Evolutionary conservation across 1,140 invertebrate genomes (phyloP).

Genomic region (Cyphomyrmex costatus): DNA sequence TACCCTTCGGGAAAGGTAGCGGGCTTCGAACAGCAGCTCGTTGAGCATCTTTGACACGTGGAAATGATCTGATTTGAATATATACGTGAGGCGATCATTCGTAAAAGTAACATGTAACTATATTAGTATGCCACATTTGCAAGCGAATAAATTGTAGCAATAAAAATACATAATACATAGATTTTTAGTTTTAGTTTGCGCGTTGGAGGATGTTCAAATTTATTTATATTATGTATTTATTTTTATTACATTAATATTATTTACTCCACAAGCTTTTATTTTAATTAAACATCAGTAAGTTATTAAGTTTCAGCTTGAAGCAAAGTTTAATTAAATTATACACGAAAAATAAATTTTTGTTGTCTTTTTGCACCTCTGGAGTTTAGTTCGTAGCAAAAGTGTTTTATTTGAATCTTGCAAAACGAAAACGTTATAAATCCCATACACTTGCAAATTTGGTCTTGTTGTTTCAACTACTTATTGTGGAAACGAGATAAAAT

Average conservation of each 20-base stretch:
- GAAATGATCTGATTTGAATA: neutral
- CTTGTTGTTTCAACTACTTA: slow-evolving; percentile 14
- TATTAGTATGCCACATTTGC: neutral
- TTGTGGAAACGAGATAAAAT: slow-evolving; percentile 11
- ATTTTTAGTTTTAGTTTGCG: neutral
- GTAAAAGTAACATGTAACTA: neutral
- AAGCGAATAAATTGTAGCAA: neutral
- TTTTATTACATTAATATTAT: too few relatives aligned
- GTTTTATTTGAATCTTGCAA: neutral
- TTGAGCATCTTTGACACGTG: neutral
- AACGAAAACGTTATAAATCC: neutral
- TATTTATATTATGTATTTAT: too few relatives aligned
- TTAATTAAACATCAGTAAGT: neutral
- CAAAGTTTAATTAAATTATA: slow-evolving; percentile 11
- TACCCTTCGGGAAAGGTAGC: neutral
- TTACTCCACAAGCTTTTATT: too few relatives aligned
- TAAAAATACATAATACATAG: neutral
- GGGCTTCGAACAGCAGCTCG: neutral
- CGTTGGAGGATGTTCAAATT: neutral
- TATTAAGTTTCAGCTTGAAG: neutral
- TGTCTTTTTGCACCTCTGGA: neutral
- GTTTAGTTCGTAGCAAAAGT: neutral
- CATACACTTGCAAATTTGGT: slow-evolving; percentile 11
- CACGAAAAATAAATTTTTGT: neutral
- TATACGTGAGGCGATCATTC: neutral